Base-by-base conservation (phyloP, 2,797 vertebrate genomes). In the Siniperca undulata region DNA sequence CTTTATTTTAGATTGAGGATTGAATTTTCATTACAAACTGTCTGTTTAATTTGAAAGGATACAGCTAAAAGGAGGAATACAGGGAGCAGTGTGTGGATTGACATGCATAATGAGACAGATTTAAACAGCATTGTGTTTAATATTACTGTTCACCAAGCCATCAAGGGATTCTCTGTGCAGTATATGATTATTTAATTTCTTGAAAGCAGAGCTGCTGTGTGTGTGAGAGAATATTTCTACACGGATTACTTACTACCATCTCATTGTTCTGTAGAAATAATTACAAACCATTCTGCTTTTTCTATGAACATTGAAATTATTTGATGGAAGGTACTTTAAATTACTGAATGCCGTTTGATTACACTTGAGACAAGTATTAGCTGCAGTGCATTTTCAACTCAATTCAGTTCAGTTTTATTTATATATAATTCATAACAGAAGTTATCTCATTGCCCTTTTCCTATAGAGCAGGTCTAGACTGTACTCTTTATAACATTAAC, bases 111-210 rank as follows among this genome's bases (percentile, higher is more conserved):
- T 48, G 64, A 67, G 34, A 66, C 42, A 42, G 13, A 24, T 56
- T 62, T 12, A 44, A 61, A 40, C 55, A 61, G 24, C 68, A 17
- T 48, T 36, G 42, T 14, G 48, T 74, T 40, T 76, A 24, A 67
- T 59, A 10, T 46, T 27, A 30, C 7, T 72, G 22, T 55, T 56
- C 46, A 61, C 36, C 10, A 17, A 75, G 62, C 58, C 50, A 55
- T 44, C 22, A 20, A 67, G 30, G 34, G 34, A 12, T 56, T 67
- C 72, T 56, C 27, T 70, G 67, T 69, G 55, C n/a, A 64, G 7
- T 22, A 36, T 58, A 24, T 67, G 20, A 65, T 58, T 69, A 55
- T 77, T 65, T 66, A 80, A 68, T 61, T 74, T 30, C 46, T 55
- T 67, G 34, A 66, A 50, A 5, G 34, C 48, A 60, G 50, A 67